phyloP scores from a whole-genome alignment of 2,888 invertebrate genomes.

The Barypeithes pellucidus region DNA sequence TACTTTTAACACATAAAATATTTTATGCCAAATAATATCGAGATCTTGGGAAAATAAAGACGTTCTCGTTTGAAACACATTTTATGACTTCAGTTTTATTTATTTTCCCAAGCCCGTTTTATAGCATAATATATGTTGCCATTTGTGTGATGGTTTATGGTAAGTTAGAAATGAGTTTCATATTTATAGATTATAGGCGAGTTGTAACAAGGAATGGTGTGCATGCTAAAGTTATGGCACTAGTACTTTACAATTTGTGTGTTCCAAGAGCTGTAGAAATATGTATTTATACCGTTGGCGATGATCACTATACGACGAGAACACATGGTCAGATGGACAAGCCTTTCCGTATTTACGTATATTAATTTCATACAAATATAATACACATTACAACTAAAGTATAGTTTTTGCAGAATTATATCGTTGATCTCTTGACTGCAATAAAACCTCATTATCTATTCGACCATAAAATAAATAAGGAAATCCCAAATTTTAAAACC shows the following conservation, averaged over 20 bases:
- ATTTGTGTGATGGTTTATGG: slow-evolving; percentile 19
- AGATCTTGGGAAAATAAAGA: slow-evolving; percentile 3
- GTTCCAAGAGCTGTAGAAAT: neutral
- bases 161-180: slow-evolving; percentile 13
- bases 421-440: too few species aligned
- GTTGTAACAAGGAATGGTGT: neutral
- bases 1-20: neutral
- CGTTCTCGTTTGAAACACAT: slow-evolving; percentile 1
- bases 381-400: too few species aligned
- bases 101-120: slow-evolving; percentile 9
- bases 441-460: too few species aligned
- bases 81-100: slow-evolving; percentile 17
- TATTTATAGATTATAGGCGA: neutral
- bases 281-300: neutral
- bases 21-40: neutral
- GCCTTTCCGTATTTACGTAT: too few species aligned
- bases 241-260: neutral
- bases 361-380: too few species aligned
- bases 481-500: too few species aligned
- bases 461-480: too few species aligned
- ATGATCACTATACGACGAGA: too few species aligned
- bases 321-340: too few species aligned
- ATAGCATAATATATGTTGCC: slow-evolving; percentile 16
- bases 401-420: too few species aligned
- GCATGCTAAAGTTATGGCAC: neutral